Percentiles rank a stretch among this genome's conserved stretches.
Conservation (phyloP, 2,113 vertebrate genomes). For the Tricholaema leucomelas region DNA sequence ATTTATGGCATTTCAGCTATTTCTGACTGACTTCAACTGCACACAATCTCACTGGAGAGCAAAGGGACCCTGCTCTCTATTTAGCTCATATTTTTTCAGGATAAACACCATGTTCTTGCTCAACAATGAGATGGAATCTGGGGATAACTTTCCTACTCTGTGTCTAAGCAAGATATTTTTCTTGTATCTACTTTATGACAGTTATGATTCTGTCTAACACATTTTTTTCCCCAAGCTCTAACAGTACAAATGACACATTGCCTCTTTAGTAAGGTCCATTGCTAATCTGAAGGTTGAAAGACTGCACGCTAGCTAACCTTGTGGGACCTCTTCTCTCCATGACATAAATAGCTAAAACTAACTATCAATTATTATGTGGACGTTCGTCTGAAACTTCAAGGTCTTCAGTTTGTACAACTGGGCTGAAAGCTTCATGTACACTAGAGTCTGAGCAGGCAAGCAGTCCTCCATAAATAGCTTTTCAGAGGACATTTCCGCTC, state of each 20-base stretch:
- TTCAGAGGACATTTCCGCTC: not conserved
- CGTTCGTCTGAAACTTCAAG: not conserved
- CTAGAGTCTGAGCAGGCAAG: not conserved
- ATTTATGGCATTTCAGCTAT: not conserved
- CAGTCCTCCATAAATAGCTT: not conserved
- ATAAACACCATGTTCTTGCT: not conserved
- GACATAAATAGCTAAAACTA: not conserved
- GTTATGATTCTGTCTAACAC: not conserved
- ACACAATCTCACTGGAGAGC: not conserved
- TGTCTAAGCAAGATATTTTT: not conserved
- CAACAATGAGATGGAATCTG: not conserved
- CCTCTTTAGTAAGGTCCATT: not conserved
- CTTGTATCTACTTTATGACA: not conserved
- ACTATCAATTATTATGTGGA: not conserved
- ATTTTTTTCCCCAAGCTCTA: not conserved
- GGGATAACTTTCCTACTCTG: not conserved
- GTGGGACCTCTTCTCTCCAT: not conserved
- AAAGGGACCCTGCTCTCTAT: not conserved
- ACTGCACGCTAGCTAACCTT: not conserved
- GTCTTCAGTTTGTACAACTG: not conserved
- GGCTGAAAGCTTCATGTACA: not conserved
- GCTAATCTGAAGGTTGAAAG: not conserved
- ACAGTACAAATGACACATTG: not conserved
- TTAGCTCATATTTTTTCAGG: not conserved
- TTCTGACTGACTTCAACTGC: not conserved